A percentile compares a stretch with the other conserved stretches of the same genome.
phyloP scores from a whole-genome alignment of 2,888 invertebrate species.

The Esperia sulphurella region DNA sequence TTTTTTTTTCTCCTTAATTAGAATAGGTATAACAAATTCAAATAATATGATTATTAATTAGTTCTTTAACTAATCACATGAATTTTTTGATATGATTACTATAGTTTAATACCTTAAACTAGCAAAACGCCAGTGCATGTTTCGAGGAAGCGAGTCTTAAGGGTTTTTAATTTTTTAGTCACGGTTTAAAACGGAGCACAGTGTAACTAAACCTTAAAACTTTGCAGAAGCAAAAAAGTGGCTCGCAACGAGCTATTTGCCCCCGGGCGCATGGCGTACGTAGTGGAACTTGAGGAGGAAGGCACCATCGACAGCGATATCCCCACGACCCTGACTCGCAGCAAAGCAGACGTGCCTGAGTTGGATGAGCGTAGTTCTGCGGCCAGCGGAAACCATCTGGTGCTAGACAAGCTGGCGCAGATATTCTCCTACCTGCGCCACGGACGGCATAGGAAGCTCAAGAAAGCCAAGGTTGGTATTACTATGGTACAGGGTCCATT shows the following conservation, averaged over 20 bases:
- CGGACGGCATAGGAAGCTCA: constrained; percentile 86
- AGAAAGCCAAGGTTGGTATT: constrained; percentile 81
- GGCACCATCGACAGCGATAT: constrained; percentile 85
- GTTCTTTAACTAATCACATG: too few species aligned
- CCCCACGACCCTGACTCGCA: constrained; percentile 95
- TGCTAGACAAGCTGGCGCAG: constrained; percentile 97
- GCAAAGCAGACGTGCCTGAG: constrained; percentile 93
- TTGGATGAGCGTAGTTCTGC: constrained; percentile 76
- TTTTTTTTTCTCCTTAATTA: too few species aligned
- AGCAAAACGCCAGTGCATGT: too few species aligned
- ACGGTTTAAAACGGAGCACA: too few species aligned
- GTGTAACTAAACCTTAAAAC: too few species aligned
- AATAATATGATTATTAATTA: too few species aligned
- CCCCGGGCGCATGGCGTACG: constrained; percentile 98
- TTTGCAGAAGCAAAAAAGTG: constrained; percentile 85
- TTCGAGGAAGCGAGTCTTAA: too few species aligned
- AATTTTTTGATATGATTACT: too few species aligned
- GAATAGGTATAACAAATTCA: too few species aligned
- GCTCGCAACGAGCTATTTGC: constrained; percentile 94
- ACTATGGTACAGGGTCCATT: too few species aligned
- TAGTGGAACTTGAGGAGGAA: constrained; percentile 96
- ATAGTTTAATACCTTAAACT: too few species aligned
- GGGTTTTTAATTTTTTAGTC: too few species aligned
- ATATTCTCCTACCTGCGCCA: constrained; percentile 96
- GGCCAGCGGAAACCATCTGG: constrained; percentile 85